A percentile compares a stretch with the other conserved stretches of the same genome.
phyloP scores from a whole-genome alignment of 2,113 vertebrate species.

The Trematomus loennbergii region DNA sequence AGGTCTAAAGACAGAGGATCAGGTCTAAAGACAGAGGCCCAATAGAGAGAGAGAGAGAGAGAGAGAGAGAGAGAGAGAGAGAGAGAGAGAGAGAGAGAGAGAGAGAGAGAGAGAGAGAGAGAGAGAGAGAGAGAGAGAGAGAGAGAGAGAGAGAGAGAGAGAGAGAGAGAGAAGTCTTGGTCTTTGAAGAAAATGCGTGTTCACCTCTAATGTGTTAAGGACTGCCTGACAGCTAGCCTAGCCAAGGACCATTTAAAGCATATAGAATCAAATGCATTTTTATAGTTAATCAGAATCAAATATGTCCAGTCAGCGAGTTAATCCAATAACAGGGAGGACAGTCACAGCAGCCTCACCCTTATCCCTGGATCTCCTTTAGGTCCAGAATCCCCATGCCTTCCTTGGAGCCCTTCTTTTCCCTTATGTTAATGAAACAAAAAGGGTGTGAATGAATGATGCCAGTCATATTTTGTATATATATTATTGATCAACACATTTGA shows the following conservation, averaged over 20 bases:
- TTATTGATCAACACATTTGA: constrained; percentile 7
- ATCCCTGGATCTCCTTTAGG: constrained; percentile 87
- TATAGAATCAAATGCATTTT: constrained; percentile 51
- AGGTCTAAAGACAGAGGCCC: constrained; percentile 69
- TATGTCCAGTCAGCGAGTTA: constrained; percentile 39
- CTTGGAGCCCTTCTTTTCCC: constrained; percentile 82
- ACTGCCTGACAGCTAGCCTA: constrained; percentile 43
- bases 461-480: neutral
- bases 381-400: constrained; percentile 79
- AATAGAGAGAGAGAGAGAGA: constrained; percentile 43
- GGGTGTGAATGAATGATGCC: neutral
- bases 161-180: neutral
- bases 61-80: constrained; percentile 1
- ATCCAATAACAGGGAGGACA: constrained; percentile 39
- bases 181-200: constrained; percentile 70
- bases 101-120: no score
- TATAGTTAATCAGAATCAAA: constrained; percentile 53
- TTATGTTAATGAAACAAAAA: constrained; percentile 53
- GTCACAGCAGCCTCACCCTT: constrained; percentile 78
- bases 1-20: constrained; percentile 67
- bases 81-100: no score
- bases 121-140: no score
- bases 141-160: no score
- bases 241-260: constrained; percentile 37
- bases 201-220: constrained; percentile 69